Base-by-base conservation (phyloP, 2,888 invertebrate species). In the Chaitophorus viminalis region DNA sequence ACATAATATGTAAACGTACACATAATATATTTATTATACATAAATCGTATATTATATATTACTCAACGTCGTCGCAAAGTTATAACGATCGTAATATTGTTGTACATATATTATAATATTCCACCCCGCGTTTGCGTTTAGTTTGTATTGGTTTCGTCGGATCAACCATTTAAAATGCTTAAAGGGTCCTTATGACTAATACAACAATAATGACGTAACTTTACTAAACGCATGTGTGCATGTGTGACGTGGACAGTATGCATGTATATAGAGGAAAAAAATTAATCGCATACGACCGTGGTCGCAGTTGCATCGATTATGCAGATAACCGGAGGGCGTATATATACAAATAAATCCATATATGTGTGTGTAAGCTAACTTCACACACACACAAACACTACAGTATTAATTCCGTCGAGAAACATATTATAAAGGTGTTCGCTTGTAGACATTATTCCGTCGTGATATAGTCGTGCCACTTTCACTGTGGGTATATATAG, bases 391-490 rank as follows among this genome's bases (percentile, higher is more conserved):
- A 36, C 17, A 60, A 2, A 46, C 46, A 77, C 76, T 11, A 52
- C 76, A 52, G 76, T 81, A n/a, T n/a, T 46, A 31, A 79, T 75
- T 86, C 54, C 54, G 72, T 72, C 25, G 78, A 60, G 79, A 87
- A 74, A 87, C 74, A 54, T 74, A 33, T 74, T 81, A 60, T 25
- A 25, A 60, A 18, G 60, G 60, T 60, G 60, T 60, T 8, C 25
- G 17, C 9, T 21, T 31, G 46, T 31, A 39, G 46, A 72, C 70
- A 70, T 52, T 77, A 86, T 86, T 72, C 77, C 46, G 81, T 87
- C 87, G 87, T 87, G 87, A 87, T 75, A 81, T 74, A 74, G 74
- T 18, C 79, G 87, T 87, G 87, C 87, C 79, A 87, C 87, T 87
- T 87, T 87, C 87, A 74, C 81, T 31, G 54, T 54, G 25, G n/a